phyloP scores from a whole-genome alignment of 2,888 invertebrate genomes.

The Agrochola lychnidis region DNA sequence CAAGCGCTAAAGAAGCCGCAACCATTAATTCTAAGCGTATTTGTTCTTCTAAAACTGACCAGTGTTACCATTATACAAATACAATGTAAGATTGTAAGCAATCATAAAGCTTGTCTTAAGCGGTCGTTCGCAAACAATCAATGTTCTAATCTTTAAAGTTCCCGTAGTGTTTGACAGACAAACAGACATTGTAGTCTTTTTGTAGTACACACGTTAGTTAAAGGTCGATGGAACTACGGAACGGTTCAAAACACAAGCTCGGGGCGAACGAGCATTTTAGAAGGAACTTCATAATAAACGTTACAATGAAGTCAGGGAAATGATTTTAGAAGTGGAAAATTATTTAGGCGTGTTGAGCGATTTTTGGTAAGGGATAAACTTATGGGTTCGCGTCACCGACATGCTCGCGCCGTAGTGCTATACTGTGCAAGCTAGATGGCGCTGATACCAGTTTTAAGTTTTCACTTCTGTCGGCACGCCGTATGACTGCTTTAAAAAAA shows the following conservation, averaged over 20 bases:
- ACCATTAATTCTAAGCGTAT: conserved; percentile 29
- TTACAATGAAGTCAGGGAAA: not conserved
- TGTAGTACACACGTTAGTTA: conserved; percentile 29
- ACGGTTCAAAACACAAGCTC: conserved; percentile 9
- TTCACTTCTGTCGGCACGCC: too few species aligned
- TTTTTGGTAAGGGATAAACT: too few species aligned
- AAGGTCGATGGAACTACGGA: conserved; percentile 33
- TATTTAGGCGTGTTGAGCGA: too few species aligned
- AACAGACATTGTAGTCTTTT: conserved; percentile 48
- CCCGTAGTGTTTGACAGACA: conserved; percentile 43
- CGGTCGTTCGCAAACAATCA: conserved; percentile 52
- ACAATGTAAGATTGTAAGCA: conserved; percentile 35
- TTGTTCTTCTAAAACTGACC: conserved; percentile 33
- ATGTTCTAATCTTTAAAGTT: conserved; percentile 56
- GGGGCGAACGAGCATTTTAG: not conserved
- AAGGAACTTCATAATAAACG: not conserved
- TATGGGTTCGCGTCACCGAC: too few species aligned
- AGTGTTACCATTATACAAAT: conserved; percentile 14
- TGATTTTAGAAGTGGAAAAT: too few species aligned
- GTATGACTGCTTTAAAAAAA: too few species aligned
- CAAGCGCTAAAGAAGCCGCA: conserved; percentile 21
- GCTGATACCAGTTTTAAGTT: too few species aligned
- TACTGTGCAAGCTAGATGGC: too few species aligned
- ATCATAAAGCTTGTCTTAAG: conserved; percentile 28
- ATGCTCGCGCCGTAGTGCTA: too few species aligned